These are phyloP conservation scores for Diacarnus erythraeanus DNA, from an alignment of 37 sponge, comb jelly and placozoan genomes.

Conservation along the genomic window DNA sequence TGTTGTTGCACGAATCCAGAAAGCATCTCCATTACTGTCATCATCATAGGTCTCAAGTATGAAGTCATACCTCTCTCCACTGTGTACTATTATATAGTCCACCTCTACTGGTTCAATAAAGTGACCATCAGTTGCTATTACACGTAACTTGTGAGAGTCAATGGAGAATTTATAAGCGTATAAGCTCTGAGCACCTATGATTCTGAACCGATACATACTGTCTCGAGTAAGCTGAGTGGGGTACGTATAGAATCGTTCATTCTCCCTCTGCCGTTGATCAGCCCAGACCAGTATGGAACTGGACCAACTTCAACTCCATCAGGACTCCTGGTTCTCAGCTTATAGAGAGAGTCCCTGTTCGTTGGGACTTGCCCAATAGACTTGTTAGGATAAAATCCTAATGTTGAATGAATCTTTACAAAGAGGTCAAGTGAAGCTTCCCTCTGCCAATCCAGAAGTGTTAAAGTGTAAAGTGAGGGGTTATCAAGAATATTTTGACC, in stretches of 20 bases:
- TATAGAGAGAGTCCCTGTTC: background rate
- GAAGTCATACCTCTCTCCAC: conserved; percentile 81
- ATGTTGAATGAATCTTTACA: conserved; percentile 12
- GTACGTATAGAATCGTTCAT: background rate
- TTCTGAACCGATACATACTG: conserved; percentile 63
- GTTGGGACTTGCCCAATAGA: conserved; percentile 15
- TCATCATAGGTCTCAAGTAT: conserved; percentile 31
- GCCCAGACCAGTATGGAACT: conserved; percentile 55
- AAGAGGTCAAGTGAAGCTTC: conserved; percentile 41
- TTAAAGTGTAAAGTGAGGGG: conserved; percentile 57
- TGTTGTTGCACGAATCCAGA: conserved; percentile 64
- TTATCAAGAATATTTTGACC: conserved; percentile 20
- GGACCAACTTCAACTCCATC: conserved; percentile 59
- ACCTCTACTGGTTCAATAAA: conserved; percentile 47
- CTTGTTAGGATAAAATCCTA: conserved; percentile 15
- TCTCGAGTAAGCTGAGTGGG: background rate
- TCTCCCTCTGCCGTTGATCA: conserved; percentile 76
- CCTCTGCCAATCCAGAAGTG: conserved; percentile 53
- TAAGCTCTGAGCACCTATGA: conserved; percentile 71
- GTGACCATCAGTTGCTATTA: conserved; percentile 69
- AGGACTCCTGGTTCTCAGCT: conserved; percentile 2
- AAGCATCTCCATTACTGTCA: conserved; percentile 8
- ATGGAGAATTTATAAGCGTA: conserved; percentile 73
- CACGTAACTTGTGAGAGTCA: conserved; percentile 59
- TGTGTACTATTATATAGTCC: conserved; percentile 70